phyloP scores from a whole-genome alignment of 2,888 invertebrate species.

The Dynastes grantii region DNA sequence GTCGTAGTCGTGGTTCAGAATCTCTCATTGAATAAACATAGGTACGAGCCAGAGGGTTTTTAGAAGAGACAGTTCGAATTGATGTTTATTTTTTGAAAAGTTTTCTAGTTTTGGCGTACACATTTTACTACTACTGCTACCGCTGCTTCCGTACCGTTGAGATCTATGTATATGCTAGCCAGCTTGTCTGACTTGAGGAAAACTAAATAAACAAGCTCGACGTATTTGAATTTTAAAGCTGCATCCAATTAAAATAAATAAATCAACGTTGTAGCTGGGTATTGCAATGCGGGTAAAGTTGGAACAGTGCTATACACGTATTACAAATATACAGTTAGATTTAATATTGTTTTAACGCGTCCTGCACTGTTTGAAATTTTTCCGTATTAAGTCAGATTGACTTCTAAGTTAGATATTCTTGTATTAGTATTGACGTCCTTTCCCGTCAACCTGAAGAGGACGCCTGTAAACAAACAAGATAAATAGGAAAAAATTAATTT shows the following conservation, averaged over 20 bases:
- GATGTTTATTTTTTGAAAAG: constrained; percentile 41
- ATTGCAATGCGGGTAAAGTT: too few relatives aligned
- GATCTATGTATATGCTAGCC: neutral
- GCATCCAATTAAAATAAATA: constrained; percentile 35
- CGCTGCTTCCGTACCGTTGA: neutral
- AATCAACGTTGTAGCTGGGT: too few relatives aligned
- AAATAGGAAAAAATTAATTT: too few relatives aligned
- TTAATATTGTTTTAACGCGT: too few relatives aligned
- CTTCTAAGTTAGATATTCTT: too few relatives aligned
- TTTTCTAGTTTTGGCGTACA: constrained; percentile 11
- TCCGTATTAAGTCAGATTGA: too few relatives aligned
- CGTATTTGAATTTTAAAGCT: constrained; percentile 20
- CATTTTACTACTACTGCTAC: constrained; percentile 21
- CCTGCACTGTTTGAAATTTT: too few relatives aligned
- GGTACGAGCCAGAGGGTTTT: constrained; percentile 24
- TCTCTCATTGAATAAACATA: constrained; percentile 47
- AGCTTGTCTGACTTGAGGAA: constrained; percentile 13
- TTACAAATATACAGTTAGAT: too few relatives aligned
- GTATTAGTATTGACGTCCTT: too few relatives aligned
- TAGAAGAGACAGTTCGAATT: constrained; percentile 31
- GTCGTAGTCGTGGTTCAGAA: constrained; percentile 16
- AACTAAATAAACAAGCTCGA: constrained; percentile 15
- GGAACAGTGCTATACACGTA: too few relatives aligned
- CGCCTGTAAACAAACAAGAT: too few relatives aligned
- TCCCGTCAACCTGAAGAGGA: too few relatives aligned